These are phyloP conservation scores for Patella pellucida DNA, from an alignment of 2,888 invertebrate species.

Conservation along the genomic window DNA sequence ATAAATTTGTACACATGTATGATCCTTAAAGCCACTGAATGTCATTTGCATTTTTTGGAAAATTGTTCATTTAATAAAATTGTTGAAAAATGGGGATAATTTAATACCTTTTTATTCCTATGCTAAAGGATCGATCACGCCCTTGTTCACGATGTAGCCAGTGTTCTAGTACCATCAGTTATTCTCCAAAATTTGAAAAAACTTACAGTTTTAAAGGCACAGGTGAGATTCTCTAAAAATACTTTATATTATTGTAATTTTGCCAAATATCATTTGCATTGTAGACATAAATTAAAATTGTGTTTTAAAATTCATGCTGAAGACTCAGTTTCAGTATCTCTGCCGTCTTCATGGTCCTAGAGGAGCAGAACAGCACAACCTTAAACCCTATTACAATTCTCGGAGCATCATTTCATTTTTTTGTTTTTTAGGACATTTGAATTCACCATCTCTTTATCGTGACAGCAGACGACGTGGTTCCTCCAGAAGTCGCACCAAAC, in stretches of 20 bases:
- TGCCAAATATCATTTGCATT: too few species aligned
- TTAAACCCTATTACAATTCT: too few species aligned
- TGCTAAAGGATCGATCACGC: slow-evolving; percentile 51
- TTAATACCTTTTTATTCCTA: neutral
- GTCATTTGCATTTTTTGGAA: too few species aligned
- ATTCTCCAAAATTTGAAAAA: slow-evolving; percentile 63
- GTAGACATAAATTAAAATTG: too few species aligned
- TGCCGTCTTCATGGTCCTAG: too few species aligned
- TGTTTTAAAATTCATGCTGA: too few species aligned
- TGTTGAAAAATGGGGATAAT: neutral
- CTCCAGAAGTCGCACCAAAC: slow-evolving; percentile 33
- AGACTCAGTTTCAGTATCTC: slow-evolving; percentile 15
- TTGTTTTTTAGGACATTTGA: slow-evolving; percentile 39
- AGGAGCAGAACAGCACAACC: too few species aligned
- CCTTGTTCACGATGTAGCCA: slow-evolving; percentile 65
- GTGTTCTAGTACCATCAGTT: slow-evolving; percentile 60
- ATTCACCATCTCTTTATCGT: slow-evolving; percentile 46
- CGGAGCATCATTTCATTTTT: neutral
- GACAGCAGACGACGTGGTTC: slow-evolving; percentile 41
- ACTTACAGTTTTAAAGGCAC: slow-evolving; percentile 42
- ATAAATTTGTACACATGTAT: too few species aligned
- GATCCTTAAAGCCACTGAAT: too few species aligned
- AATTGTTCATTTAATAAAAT: too few species aligned
- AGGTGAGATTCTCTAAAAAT: too few species aligned
- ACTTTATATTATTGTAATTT: too few species aligned